Percentiles rank a stretch among this genome's conserved stretches.
phyloP scores from a whole-genome alignment of 2,888 invertebrate genomes.

The Cheilosia soror region DNA sequence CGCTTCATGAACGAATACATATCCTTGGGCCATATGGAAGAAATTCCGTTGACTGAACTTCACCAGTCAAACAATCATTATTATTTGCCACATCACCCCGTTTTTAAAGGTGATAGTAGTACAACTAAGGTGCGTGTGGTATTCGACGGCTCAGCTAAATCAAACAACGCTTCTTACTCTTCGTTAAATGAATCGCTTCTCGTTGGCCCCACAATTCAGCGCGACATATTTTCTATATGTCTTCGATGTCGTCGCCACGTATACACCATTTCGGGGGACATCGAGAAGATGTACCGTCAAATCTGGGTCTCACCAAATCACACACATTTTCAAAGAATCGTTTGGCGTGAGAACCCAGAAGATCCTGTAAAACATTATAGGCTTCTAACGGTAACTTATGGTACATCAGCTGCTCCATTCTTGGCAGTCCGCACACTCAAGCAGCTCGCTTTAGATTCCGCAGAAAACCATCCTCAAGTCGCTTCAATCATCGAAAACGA shows the following conservation, averaged over 20 bases:
- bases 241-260: constrained; percentile 35
- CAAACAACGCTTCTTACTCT: neutral
- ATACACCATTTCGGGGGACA: constrained; percentile 54
- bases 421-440: constrained; percentile 24
- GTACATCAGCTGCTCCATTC: constrained; percentile 20
- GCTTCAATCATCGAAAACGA: constrained; percentile 25
- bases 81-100: constrained; percentile 56
- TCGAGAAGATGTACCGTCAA: constrained; percentile 67
- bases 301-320: constrained; percentile 51
- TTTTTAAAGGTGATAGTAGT: constrained; percentile 46
- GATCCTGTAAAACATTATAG: neutral
- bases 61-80: neutral
- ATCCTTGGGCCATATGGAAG: constrained; percentile 42
- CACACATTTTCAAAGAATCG: constrained; percentile 54
- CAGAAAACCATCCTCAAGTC: constrained; percentile 57
- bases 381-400: neutral
- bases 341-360: constrained; percentile 33
- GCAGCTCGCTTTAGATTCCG: constrained; percentile 19
- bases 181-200: neutral
- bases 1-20: constrained; percentile 39
- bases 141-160: constrained; percentile 55
- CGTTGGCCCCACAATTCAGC: neutral
- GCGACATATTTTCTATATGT: constrained; percentile 8
- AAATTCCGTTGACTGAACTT: constrained; percentile 29
- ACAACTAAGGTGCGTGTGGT: constrained; percentile 53